Conservation (phyloP, 1,140 invertebrate genomes). For the Grapholita molesta region DNA sequence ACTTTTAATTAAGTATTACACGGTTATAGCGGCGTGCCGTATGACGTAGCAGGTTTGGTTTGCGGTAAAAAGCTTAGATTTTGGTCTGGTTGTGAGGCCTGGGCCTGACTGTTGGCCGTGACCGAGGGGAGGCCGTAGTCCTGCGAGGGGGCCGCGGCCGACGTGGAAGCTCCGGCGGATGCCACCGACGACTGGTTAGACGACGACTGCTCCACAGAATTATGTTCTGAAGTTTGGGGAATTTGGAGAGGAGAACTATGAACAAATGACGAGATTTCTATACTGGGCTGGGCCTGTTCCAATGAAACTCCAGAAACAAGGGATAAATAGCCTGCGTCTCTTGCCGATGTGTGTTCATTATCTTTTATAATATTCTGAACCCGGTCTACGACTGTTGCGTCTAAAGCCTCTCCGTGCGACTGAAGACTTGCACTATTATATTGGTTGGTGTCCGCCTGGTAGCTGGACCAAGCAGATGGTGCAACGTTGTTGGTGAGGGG, state of each 20-base stretch:
- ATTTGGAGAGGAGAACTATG: slow-evolving; percentile 43
- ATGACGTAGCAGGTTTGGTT: slow-evolving; percentile 31
- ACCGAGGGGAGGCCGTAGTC: slow-evolving; percentile 31
- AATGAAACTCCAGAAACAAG: slow-evolving; percentile 61
- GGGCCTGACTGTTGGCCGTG: slow-evolving; percentile 28
- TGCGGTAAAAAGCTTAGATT: slow-evolving; percentile 35
- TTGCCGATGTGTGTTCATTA: slow-evolving; percentile 56
- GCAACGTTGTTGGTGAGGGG: slow-evolving; percentile 6
- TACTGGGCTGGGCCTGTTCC: slow-evolving; percentile 57
- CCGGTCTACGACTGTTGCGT: slow-evolving; percentile 50
- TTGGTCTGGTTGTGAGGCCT: slow-evolving; percentile 12
- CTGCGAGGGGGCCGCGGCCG: slow-evolving; percentile 20
- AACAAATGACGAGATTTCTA: slow-evolving; percentile 62
- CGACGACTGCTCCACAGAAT: not conserved
- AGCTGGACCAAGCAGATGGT: slow-evolving; percentile 38
- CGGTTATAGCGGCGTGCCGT: slow-evolving; percentile 36
- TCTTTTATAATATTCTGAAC: slow-evolving; percentile 62
- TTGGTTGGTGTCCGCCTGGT: slow-evolving; percentile 53
- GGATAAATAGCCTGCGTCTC: slow-evolving; percentile 52
- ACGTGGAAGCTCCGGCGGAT: slow-evolving; percentile 22
- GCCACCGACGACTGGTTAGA: slow-evolving; percentile 24
- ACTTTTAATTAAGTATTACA: slow-evolving; percentile 16
- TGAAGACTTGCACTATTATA: slow-evolving; percentile 40
- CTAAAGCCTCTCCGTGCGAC: slow-evolving; percentile 51
- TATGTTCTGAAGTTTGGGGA: not conserved